Evolutionary conservation across 2,888 invertebrate genomes (phyloP).

Genomic region (Tryphoninae sp.): DNA sequence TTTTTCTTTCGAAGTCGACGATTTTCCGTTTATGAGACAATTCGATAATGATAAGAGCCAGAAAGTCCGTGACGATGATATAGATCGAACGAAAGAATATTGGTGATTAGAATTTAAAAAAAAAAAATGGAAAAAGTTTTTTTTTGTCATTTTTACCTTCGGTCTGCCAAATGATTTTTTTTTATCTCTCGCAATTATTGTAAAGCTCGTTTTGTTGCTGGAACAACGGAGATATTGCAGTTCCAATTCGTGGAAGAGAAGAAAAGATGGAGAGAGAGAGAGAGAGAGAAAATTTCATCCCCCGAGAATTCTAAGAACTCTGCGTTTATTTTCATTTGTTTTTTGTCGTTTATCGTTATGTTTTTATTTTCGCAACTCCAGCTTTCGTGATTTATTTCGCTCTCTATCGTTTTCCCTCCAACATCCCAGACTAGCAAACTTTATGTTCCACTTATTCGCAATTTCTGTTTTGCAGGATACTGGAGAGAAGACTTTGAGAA

Average conservation of each 20-base stretch:
- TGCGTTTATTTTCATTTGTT: background rate
- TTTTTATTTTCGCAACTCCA: background rate
- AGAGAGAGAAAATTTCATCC: background rate
- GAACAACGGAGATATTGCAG: background rate
- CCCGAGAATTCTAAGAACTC: constrained; percentile 14
- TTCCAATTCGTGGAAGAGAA: background rate
- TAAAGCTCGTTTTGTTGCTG: background rate
- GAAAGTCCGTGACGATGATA: background rate
- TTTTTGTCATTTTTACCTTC: background rate
- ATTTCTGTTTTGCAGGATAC: constrained; percentile 45
- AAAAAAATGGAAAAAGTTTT: background rate
- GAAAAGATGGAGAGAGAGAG: background rate
- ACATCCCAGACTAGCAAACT: constrained; percentile 35
- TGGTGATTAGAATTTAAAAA: background rate
- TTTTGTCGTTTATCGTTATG: constrained; percentile 9
- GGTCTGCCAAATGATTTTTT: background rate
- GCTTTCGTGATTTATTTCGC: constrained; percentile 15
- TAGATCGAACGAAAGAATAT: background rate
- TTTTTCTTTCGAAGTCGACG: background rate
- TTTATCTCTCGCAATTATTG: background rate
- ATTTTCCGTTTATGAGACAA: background rate
- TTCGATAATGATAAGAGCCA: background rate
- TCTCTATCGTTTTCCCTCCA: constrained; percentile 34
- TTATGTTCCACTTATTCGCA: constrained; percentile 55
- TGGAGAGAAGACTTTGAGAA: constrained; percentile 6